Conservation (phyloP, 1,140 invertebrate genomes). For the Melanaphis sacchari region DNA sequence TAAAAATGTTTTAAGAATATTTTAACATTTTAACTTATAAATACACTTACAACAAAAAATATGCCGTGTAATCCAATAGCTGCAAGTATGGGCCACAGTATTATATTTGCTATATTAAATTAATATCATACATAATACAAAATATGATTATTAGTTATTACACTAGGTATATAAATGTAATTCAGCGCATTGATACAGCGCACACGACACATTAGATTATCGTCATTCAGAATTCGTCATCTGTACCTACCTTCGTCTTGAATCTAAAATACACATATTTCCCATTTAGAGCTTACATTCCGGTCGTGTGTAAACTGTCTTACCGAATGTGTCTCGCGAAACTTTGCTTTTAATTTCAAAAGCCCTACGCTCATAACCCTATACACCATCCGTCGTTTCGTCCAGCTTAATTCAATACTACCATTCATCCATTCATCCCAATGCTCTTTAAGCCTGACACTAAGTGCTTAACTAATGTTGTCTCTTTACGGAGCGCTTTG, state of each 20-base stretch:
- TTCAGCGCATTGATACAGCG: not conserved
- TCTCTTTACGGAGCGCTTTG: slow-evolving; percentile 13
- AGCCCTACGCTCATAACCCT: not conserved
- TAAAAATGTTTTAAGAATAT: not conserved
- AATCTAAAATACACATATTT: slow-evolving; percentile 26
- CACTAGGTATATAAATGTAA: not conserved
- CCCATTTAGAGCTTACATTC: slow-evolving; percentile 42
- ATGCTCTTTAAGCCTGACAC: slow-evolving; percentile 33
- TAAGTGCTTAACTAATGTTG: slow-evolving; percentile 39
- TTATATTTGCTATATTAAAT: not conserved
- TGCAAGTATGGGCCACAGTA: not conserved
- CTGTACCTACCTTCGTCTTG: not conserved
- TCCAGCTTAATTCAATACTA: slow-evolving; percentile 38
- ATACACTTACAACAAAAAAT: not conserved
- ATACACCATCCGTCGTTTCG: not conserved
- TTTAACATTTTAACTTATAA: not conserved
- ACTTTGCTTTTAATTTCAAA: slow-evolving; percentile 49
- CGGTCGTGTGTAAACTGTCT: slow-evolving; percentile 6
- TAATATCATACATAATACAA: not conserved
- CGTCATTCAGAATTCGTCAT: slow-evolving; percentile 13
- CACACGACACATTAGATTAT: not conserved
- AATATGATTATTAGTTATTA: slow-evolving; percentile 2
- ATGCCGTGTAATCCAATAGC: not conserved
- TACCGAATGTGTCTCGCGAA: not conserved
- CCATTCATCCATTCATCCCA: not conserved